These are phyloP conservation scores for Pseudomyrmex flavicornis DNA, from an alignment of 1,140 invertebrate species.

Conservation along the genomic window DNA sequence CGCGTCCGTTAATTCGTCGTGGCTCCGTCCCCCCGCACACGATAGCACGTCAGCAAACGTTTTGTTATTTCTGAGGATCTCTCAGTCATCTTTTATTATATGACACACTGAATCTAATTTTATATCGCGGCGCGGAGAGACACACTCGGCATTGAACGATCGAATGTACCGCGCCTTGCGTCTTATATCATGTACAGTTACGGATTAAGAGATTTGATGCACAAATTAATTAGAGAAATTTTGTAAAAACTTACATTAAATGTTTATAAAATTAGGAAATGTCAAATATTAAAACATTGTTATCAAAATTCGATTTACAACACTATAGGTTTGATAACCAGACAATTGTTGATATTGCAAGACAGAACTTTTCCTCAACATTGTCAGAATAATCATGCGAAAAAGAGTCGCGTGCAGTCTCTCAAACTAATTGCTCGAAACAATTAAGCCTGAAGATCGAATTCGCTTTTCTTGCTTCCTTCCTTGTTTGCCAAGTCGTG, in stretches of 20 bases:
- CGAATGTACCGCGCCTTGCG: neutral
- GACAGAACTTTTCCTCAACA: constrained; percentile 13
- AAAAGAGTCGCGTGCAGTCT: neutral
- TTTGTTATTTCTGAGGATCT: constrained; percentile 3
- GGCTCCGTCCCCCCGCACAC: constrained; percentile 13
- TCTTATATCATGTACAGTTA: neutral
- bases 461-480: constrained; percentile 18
- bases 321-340: neutral
- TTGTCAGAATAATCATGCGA: constrained; percentile 22
- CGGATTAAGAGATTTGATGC: neutral
- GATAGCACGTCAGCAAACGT: constrained; percentile 36
- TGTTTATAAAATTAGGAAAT: neutral
- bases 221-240: neutral
- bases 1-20: constrained; percentile 53
- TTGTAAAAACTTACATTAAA: neutral
- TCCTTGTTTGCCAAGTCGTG: neutral
- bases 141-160: constrained; percentile 29
- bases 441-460: constrained; percentile 50
- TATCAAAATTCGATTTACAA: neutral
- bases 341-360: neutral
- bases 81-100: constrained; percentile 54
- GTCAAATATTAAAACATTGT: too few relatives aligned
- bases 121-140: constrained; percentile 6
- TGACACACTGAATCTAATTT: constrained; percentile 50
- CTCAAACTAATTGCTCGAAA: constrained; percentile 42